phyloP scores from a whole-genome alignment of 1,140 invertebrate species.

The Bathynomus jamesi region DNA sequence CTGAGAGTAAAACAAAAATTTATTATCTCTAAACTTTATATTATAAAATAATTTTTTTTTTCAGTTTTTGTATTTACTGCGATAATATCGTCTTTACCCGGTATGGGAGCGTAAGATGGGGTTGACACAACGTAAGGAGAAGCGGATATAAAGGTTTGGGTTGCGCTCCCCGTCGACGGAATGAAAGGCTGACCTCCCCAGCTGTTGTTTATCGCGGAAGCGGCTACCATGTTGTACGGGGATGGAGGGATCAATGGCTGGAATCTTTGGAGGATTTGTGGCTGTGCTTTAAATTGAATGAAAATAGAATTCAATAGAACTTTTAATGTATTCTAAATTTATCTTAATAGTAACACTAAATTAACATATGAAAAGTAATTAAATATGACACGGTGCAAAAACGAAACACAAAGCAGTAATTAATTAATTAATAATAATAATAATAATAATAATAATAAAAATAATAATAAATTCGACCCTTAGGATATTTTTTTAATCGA shows the following conservation, averaged over 20 bases:
- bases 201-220: background rate
- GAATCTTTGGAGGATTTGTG: background rate
- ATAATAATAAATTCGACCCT: background rate
- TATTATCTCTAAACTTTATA: too few species aligned
- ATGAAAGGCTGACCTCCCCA: background rate
- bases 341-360: too few species aligned
- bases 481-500: too few species aligned
- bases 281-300: background rate
- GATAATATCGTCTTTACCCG: too few species aligned
- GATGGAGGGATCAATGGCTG: background rate
- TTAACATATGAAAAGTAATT: too few species aligned
- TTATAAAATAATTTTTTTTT: too few species aligned
- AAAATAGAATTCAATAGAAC: too few species aligned
- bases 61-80: too few species aligned
- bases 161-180: background rate
- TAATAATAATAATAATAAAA: background rate
- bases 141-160: background rate
- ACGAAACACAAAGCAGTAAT: too few species aligned
- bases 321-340: too few species aligned
- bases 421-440: background rate
- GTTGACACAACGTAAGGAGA: background rate
- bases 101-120: background rate
- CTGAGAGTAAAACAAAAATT: too few species aligned
- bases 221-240: background rate
- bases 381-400: too few species aligned